Evolutionary conservation across 2,888 invertebrate species (phyloP).

Genomic region (Anorthoa munda): DNA sequence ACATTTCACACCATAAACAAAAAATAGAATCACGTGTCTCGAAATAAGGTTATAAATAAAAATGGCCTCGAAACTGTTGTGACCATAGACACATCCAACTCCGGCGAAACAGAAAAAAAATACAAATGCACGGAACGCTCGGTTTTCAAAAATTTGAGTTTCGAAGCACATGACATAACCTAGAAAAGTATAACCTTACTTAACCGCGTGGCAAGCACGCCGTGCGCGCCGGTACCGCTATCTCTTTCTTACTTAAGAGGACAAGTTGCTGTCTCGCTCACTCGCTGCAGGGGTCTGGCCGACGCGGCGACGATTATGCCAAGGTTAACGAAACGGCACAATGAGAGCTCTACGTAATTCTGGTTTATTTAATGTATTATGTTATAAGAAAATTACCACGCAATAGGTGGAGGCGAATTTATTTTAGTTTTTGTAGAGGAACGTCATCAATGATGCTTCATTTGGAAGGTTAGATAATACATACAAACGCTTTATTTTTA

Average conservation of each 20-base stretch:
- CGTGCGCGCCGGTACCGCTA: slow-evolving; percentile 74
- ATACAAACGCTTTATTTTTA: not conserved
- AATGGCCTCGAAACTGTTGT: slow-evolving; percentile 14
- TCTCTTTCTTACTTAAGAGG: slow-evolving; percentile 62
- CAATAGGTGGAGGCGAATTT: slow-evolving; percentile 17
- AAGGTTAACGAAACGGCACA: slow-evolving; percentile 60
- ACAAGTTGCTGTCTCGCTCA: slow-evolving; percentile 35
- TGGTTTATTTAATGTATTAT: slow-evolving; percentile 10
- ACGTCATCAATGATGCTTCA: slow-evolving; percentile 1
- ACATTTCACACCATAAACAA: slow-evolving; percentile 42
- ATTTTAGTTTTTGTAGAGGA: slow-evolving; percentile 11
- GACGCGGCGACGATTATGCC: slow-evolving; percentile 48
- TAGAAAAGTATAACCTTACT: slow-evolving; percentile 73
- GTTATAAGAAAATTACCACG: slow-evolving; percentile 8
- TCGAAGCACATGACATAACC: slow-evolving; percentile 77
- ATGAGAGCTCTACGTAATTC: slow-evolving; percentile 40
- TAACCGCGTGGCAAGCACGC: slow-evolving; percentile 80
- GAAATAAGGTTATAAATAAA: slow-evolving; percentile 50
- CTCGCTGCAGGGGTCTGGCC: slow-evolving; percentile 55
- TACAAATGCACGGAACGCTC: not conserved
- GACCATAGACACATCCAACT: slow-evolving; percentile 33
- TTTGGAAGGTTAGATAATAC: slow-evolving; percentile 10
- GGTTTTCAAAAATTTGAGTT: slow-evolving; percentile 20
- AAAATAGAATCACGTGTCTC: slow-evolving; percentile 47
- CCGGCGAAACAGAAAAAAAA: slow-evolving; percentile 6